Percentiles rank a stretch among this genome's conserved stretches.
Conservation (phyloP, 2,113 vertebrate species). For the Urocolius indicus region DNA sequence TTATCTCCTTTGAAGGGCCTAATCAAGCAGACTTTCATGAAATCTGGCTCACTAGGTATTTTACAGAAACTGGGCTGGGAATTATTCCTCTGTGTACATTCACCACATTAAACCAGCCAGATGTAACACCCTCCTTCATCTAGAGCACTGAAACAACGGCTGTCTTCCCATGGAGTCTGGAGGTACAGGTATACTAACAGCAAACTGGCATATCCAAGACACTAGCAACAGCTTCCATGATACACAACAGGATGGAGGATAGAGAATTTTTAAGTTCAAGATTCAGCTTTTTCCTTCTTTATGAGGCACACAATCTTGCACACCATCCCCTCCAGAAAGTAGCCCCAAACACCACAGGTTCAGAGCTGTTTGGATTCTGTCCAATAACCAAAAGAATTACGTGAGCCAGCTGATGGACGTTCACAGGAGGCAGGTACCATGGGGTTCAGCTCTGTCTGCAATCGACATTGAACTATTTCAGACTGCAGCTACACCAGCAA, state of each 20-base stretch:
- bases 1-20: not conserved
- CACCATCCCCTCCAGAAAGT: not conserved
- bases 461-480: not conserved
- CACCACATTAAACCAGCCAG: not conserved
- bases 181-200: not conserved
- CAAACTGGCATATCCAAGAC: not conserved
- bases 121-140: not conserved
- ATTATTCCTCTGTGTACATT: not conserved
- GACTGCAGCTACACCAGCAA: not conserved
- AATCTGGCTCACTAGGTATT: not conserved
- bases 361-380: not conserved
- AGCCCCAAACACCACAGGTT: not conserved
- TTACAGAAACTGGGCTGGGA: not conserved
- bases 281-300: not conserved
- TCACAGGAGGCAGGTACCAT: not conserved
- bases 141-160: not conserved
- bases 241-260: rapidly evolving
- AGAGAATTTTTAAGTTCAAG: not conserved
- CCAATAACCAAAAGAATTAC: not conserved
- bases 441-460: not conserved
- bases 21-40: not conserved
- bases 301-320: not conserved
- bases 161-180: not conserved
- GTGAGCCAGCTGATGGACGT: not conserved
- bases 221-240: not conserved